Base-by-base conservation (phyloP, 2,797 vertebrate species). In the Kryptolebias ocellatus region DNA sequence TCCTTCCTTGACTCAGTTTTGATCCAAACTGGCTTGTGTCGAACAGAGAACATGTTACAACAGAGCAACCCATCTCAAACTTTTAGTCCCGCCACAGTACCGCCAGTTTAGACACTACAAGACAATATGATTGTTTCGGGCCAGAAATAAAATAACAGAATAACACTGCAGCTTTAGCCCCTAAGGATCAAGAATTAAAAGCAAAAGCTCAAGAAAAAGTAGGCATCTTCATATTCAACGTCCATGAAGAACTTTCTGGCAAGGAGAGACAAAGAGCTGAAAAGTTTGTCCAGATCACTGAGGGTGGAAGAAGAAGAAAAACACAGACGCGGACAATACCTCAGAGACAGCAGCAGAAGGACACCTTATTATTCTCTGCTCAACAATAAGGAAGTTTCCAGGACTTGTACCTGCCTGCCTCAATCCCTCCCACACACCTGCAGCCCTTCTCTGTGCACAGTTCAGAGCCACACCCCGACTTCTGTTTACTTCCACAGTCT, bases 381-480 rank as follows among this genome's bases (percentile, higher is more conserved):
- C 18, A 18, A 63, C 67, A 66, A 57, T 17, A 51, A 68, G 79
- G 74, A 84, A 73, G 65, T 70, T 14, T 67, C 29, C 67, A 78
- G 70, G 80, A 71, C 54, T 57, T 53, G 15, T 66, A 79, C 75
- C 81, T 87, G 78, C 34, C 64, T 67, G 54, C 51, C 11, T 46
- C 20, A 3, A 0, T 10, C 57, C 61, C 76, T 62, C 76, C 74
- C 60, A 81, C 70, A 44, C 66, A 78, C 29, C 1, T 18, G 5
- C 29, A 24, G 5, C 64, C 57, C 55, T 37, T 28, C 42, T 68
- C 24, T 49, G 16, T 42, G n/a, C 5, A 27, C 7, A 52, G 17
- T 57, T 64, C 1, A 59, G n/a, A 80, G 82, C 85, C 88, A 80
- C 87, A 59, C 90, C 88, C 67, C 0, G 4, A 0, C 18, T 60